Evolutionary conservation across 1,140 invertebrate species (phyloP).

Genomic region (Marisa cornuarietis): DNA sequence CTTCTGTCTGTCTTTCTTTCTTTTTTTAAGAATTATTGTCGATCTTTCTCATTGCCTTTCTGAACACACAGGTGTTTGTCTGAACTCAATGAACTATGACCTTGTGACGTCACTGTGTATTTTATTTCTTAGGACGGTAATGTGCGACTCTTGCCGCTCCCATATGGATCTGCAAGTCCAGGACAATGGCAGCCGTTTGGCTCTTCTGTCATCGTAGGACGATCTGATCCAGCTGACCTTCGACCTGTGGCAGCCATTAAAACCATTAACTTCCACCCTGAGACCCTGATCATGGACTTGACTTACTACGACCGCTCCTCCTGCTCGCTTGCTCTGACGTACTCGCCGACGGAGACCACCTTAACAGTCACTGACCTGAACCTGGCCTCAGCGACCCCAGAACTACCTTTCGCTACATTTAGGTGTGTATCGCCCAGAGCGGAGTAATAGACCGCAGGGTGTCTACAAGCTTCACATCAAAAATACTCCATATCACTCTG

Average conservation of each 20-base stretch:
- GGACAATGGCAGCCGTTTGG: not conserved
- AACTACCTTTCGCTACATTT: not conserved
- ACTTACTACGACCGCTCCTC: constrained; percentile 17
- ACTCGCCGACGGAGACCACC: not conserved
- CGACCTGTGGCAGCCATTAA: constrained; percentile 4
- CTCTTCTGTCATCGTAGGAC: constrained; percentile 11
- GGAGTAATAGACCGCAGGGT: too few relatives aligned
- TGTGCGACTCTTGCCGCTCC: not conserved
- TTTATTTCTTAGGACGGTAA: constrained; percentile 14
- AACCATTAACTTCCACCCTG: not conserved
- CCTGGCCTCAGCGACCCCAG: not conserved
- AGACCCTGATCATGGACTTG: constrained; percentile 7
- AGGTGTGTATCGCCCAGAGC: too few relatives aligned
- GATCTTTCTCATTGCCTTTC: too few relatives aligned
- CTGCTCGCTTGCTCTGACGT: constrained; percentile 5
- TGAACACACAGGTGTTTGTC: too few relatives aligned
- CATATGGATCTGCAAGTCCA: not conserved
- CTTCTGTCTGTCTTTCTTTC: too few relatives aligned
- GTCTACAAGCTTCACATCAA: too few relatives aligned
- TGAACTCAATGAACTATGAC: too few relatives aligned
- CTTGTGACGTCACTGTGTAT: too few relatives aligned
- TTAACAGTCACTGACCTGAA: not conserved
- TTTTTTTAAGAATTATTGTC: too few relatives aligned
- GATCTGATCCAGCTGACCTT: not conserved
- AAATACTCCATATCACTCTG: too few relatives aligned